Evolutionary conservation across 2,113 vertebrate species (phyloP).

Genomic region (Probosciger aterrimus): DNA sequence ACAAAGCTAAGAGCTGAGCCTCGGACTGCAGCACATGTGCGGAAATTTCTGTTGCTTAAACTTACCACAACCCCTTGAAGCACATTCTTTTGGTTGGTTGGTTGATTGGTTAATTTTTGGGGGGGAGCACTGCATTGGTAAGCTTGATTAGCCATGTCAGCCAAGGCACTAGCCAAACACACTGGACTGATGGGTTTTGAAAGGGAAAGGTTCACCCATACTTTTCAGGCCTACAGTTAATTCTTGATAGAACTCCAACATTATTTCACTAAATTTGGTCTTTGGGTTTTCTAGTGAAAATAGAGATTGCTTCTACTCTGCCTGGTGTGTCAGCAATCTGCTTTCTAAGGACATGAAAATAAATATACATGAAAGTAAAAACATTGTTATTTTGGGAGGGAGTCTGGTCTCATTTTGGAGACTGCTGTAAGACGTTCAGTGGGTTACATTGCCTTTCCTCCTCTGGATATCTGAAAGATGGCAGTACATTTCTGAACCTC

Average conservation of each 20-base stretch:
- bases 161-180: not conserved
- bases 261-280: not conserved
- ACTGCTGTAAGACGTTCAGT: not conserved
- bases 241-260: not conserved
- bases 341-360: not conserved
- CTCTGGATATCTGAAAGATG: not conserved
- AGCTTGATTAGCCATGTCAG: not conserved
- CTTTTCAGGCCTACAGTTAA: not conserved
- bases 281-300: not conserved
- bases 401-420: not conserved
- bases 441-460: not conserved
- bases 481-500: not conserved
- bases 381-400: not conserved
- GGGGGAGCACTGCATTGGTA: not conserved
- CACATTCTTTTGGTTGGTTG: not conserved
- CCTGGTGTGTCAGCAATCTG: not conserved
- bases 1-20: not conserved
- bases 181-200: not conserved
- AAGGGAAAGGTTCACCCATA: not conserved
- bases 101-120: not conserved
- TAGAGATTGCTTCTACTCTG: not conserved
- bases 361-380: not conserved
- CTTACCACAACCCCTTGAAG: not conserved
- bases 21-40: not conserved
- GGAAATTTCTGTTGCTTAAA: not conserved